Evolutionary conservation across 2,797 vertebrate genomes (phyloP), one percentile per base, ranked within the genome.

Genomic region (Coreius guichenoti): DNA sequence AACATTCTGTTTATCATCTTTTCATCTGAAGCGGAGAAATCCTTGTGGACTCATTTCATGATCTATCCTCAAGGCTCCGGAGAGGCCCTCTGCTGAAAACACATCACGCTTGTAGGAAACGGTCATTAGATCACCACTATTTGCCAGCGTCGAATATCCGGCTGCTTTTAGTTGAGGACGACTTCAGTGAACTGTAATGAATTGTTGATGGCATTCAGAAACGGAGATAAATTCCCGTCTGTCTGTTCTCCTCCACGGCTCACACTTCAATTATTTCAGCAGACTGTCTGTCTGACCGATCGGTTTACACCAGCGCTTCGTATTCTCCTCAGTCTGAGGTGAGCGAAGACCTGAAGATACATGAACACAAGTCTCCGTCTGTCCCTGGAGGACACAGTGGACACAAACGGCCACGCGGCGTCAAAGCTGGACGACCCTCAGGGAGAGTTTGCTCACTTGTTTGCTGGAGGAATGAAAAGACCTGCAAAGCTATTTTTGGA

Each of bases 401-500:
- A 47, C 86, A 82, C 65, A 77, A 82, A 33, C 49, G 80, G 72
- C 21, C 85, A 51, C 14, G 16, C 43, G 21, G 47, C 49, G 1
- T 23, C 23, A 54, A 29, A 43, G 26, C 58, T 3, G 17, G 47
- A 3, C 51, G 9, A 3, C 47, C 70, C 39, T n/a, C 21, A 5
- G 65, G 70, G 83, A 72, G 4, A n/a, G 51, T 79, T 39, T 79
- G 56, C 47, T 43, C 69, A 80, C 84, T 80, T 87, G 84, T 88
- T 82, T 82, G 61, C 58, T 81, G 70, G 54, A 80, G 51, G 84
- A 47, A 33, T 14, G 43, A 19, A 49, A 86, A 92, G 76, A 80
- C 49, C 49, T 39, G 39, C 69, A 29, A 84, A 91, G 85, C 91
- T 94, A 94, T 95, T 94, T 93, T 91, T 93, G 92, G 86, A 63